Base-by-base conservation (phyloP, 2,797 vertebrate species). In the Brachymystax lenok region DNA sequence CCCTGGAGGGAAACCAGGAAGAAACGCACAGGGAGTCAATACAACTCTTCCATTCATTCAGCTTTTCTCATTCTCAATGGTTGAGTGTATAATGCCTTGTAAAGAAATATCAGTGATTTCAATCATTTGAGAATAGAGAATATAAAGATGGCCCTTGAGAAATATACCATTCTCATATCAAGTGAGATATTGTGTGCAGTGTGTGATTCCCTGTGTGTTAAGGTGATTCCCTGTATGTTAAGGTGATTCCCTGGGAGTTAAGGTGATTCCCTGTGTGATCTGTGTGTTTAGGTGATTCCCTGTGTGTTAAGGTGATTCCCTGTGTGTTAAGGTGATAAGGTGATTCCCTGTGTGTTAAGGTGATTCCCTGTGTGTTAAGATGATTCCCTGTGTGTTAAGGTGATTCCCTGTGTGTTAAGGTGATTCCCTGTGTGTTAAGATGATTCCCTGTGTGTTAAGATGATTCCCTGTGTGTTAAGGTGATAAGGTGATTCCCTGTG, bases 1-100 rank as follows among this genome's bases (percentile, higher is more conserved):
- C 97, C 97, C 98, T 99, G 28, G 5, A 28, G 54, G 64, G 27
- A 27, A 12, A 24, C n/a, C 77, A 67, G 69, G 54, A 63, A 3
- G 1, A 1, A 0, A 61, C 40, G 71, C 79, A 75, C 80, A 19
- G 24, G n/a, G 24, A 63, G 59, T 63, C 10, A 24, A 24, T 24
- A 63, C 59, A 21, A 59, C 5, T 59, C 19, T 19, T 21, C 56
- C 8, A 59, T 12, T 59, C 56, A 63, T 27, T 24, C 2, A 61
- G 59, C n/a, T 21, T 0, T 24, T 24, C 59, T 21, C 6, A n/a
- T 59, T 59, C 19, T 24, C 59, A 54, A 14, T 54, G 52, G 52
- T 14, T 54, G 51, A 17, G 3, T 3, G 59, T 61, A 61, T 61
- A 2, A 12, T 10, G 59, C 8, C 59, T 61, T 61, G n/a, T 61